Conservation (phyloP, 2,888 invertebrate genomes). For the Netelia inedita region DNA sequence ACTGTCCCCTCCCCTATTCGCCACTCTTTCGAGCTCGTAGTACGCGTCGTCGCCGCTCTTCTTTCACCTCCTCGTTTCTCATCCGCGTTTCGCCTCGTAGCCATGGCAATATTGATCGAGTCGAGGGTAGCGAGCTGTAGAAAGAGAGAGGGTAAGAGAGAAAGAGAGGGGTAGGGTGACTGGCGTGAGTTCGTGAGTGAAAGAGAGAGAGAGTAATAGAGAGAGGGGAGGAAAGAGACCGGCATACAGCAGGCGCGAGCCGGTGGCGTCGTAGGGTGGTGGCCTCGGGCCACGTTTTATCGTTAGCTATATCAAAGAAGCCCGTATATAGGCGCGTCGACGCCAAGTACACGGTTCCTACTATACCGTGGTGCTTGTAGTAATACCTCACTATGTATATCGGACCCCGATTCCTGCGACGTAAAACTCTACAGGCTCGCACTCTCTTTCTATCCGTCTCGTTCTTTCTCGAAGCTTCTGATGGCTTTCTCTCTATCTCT, state of each 20-base stretch:
- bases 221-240: slow-evolving; percentile 43
- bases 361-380: slow-evolving; percentile 21
- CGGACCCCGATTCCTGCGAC: slow-evolving; percentile 5
- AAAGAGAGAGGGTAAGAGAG: slow-evolving; percentile 19
- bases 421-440: not conserved
- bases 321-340: slow-evolving; percentile 21
- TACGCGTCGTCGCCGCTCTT: slow-evolving; percentile 26
- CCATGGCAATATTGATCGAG: slow-evolving; percentile 84
- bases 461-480: not conserved
- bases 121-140: not conserved
- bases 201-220: not conserved
- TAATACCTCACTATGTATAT: slow-evolving; percentile 12
- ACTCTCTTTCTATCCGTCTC: not conserved
- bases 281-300: slow-evolving; percentile 41
- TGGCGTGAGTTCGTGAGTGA: too few species aligned
- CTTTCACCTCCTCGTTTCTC: slow-evolving; percentile 72
- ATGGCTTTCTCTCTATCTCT: not conserved
- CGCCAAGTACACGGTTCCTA: slow-evolving; percentile 8
- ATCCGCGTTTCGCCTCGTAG: slow-evolving; percentile 80
- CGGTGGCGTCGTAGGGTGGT: slow-evolving; percentile 54
- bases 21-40: not conserved
- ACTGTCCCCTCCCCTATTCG: slow-evolving; percentile 46
- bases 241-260: slow-evolving; percentile 39
- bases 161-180: slow-evolving; percentile 8
- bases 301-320: not conserved